A percentile compares a stretch with the other conserved stretches of the same genome.
Evolutionary conservation across 2,888 invertebrate genomes (phyloP).

Genomic region (Drosophila peninsularis): DNA sequence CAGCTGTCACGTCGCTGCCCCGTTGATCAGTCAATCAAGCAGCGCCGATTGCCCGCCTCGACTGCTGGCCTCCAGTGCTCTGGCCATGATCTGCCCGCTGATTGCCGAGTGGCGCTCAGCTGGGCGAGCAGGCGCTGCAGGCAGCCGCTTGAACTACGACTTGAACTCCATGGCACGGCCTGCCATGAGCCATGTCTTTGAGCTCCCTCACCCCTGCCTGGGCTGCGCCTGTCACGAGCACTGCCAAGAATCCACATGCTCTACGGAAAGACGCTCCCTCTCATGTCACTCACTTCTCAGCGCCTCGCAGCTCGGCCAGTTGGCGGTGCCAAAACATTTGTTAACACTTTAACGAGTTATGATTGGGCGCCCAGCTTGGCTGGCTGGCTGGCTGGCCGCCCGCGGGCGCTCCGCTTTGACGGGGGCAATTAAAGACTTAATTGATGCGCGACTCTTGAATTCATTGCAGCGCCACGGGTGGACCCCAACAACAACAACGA

Average conservation of each 20-base stretch:
- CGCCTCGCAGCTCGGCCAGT: slow-evolving; percentile 12
- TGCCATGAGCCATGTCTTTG: slow-evolving; percentile 13
- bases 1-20: slow-evolving; percentile 11
- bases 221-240: no score
- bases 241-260: no score
- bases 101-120: slow-evolving; percentile 33
- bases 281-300: neutral
- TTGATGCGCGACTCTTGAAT: slow-evolving; percentile 35
- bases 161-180: slow-evolving; percentile 22
- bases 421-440: slow-evolving; percentile 64
- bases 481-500: slow-evolving; percentile 89
- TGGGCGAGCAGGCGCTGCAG: slow-evolving; percentile 35
- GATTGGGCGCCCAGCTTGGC: slow-evolving; percentile 44
- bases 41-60: slow-evolving; percentile 18
- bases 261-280: no score
- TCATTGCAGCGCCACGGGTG: slow-evolving; percentile 88
- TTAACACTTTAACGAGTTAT: slow-evolving; percentile 82
- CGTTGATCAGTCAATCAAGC: slow-evolving; percentile 74
- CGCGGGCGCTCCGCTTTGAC: neutral
- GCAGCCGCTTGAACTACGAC: slow-evolving; percentile 55
- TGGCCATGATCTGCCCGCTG: slow-evolving; percentile 38
- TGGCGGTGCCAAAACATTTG: slow-evolving; percentile 77
- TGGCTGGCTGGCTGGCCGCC: neutral
- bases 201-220: slow-evolving; percentile 21
- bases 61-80: slow-evolving; percentile 42